These are phyloP conservation scores for Drosophila merina DNA, from an alignment of 2,888 invertebrate genomes.

Conservation along the genomic window DNA sequence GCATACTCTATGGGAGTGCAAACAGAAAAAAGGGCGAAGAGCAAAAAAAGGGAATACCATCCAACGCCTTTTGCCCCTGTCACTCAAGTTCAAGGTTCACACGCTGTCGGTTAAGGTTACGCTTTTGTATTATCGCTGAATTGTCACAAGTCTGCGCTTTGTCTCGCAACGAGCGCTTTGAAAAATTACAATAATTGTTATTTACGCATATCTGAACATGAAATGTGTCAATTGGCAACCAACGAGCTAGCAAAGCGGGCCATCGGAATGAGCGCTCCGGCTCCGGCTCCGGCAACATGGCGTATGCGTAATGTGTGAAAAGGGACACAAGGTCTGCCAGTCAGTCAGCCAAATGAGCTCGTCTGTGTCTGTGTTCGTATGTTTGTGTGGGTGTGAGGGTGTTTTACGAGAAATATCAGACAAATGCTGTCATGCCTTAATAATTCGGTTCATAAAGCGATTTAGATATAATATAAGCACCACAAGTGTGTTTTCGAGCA, in stretches of 20 bases:
- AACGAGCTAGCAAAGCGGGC: conserved; percentile 45
- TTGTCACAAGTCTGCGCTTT: conserved; percentile 64
- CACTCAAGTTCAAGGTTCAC: conserved; percentile 75
- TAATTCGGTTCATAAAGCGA: conserved; percentile 46
- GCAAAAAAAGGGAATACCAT: conserved; percentile 31
- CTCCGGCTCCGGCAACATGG: conserved; percentile 7
- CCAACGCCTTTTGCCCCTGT: conserved; percentile 44
- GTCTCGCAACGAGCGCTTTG: conserved; percentile 49
- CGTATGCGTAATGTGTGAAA: conserved; percentile 68
- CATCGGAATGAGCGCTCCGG: conserved; percentile 18
- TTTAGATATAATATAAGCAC: conserved; percentile 10
- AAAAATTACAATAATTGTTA: conserved; percentile 75
- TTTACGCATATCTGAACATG: conserved; percentile 77
- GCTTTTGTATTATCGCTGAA: conserved; percentile 43
- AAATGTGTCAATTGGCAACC: conserved; percentile 70
- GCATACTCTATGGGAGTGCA: conserved; percentile 2
- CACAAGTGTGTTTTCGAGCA: neutral
- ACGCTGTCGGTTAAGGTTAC: conserved; percentile 52
- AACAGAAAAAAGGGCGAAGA: conserved; percentile 1
- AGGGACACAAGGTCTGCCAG: conserved; percentile 50
- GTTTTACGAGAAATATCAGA: conserved; percentile 27
- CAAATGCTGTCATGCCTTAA: conserved; percentile 58
- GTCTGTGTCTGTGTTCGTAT: conserved; percentile 7
- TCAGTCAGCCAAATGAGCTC: conserved; percentile 28
- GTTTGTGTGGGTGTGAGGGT: neutral